Percentiles rank a stretch among this genome's conserved stretches.
These are phyloP conservation scores for rabbit (Oryctolagus cuniculus) DNA, from an alignment of 2,113 vertebrate species.

Conservation along the genomic window mOryCun1.1 NC_091432.1:159457001-159457500, in stretches of 20 bases:
- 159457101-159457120: not conserved
- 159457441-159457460: conserved; percentile 5
- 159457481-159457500: conserved; percentile 30
- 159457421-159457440: not conserved
- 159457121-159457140: not conserved
- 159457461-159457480: conserved; percentile 47
- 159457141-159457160: not conserved
- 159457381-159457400: conserved; percentile 5
- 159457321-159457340: conserved; percentile 3
- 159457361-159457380: not conserved
- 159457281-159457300: not conserved
- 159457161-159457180: not conserved
- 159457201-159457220: not conserved
- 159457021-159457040: conserved; percentile 33
- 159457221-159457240: not conserved
- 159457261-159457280: not conserved
- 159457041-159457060: not conserved
- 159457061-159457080: not conserved
- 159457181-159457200: not conserved
- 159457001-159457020: not conserved
- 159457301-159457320: not conserved
- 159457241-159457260: not conserved
- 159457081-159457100: not conserved
- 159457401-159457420: not conserved
- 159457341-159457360: conserved; percentile 7